A percentile compares a stretch with the other conserved stretches of the same genome.
Conservation (phyloP, 2,888 invertebrate species). For the Elysia crispata region DNA sequence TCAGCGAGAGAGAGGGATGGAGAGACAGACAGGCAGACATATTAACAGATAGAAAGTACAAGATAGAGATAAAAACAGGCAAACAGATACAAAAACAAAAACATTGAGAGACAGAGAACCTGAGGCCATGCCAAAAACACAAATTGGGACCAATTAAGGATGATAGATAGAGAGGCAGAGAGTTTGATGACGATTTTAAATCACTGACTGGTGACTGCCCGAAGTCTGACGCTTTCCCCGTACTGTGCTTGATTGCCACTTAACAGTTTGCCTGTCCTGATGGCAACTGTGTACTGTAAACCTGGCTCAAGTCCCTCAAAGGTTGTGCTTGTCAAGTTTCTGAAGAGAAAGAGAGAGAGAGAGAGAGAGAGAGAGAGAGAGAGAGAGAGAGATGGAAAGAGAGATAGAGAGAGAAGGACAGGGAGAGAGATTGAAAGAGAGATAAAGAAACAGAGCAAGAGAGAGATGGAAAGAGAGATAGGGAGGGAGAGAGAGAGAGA, state of each 20-base stretch:
- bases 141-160: background rate
- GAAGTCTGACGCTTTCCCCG: conserved; percentile 43
- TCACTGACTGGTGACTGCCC: conserved; percentile 59
- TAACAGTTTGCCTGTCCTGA: conserved; percentile 53
- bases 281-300: conserved; percentile 60
- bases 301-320: conserved; percentile 62
- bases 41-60: background rate
- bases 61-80: background rate
- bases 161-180: background rate
- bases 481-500: too few relatives aligned
- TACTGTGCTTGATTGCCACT: background rate
- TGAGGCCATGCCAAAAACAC: background rate
- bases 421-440: too few relatives aligned
- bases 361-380: too few relatives aligned
- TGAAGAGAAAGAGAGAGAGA: background rate
- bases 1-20: too few relatives aligned
- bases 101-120: background rate
- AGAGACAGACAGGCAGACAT: background rate
- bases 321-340: conserved; percentile 50
- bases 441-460: too few relatives aligned
- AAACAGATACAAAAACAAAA: background rate
- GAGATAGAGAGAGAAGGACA: too few relatives aligned
- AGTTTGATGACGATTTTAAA: background rate
- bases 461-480: too few relatives aligned
- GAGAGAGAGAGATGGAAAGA: too few relatives aligned